These are phyloP conservation scores for Cheilinus undulatus DNA, from an alignment of 2,113 vertebrate species.

Conservation along the genomic window DNA sequence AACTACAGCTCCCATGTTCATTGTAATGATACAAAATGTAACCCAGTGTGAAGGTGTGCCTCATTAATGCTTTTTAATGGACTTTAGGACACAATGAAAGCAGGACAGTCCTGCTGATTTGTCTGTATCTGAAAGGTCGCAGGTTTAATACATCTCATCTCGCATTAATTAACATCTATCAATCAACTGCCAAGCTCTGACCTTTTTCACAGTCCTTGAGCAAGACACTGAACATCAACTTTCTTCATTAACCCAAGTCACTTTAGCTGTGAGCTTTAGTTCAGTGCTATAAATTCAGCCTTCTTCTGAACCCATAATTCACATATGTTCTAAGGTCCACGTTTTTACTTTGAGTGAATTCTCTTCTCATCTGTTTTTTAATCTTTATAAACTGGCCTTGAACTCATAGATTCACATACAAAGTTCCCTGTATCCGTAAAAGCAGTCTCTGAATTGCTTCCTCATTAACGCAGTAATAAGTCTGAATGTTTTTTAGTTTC, in stretches of 20 bases:
- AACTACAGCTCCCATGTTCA: neutral
- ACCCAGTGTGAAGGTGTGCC: neutral
- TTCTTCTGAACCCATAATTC: neutral
- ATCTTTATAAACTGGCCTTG: neutral
- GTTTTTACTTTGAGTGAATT: neutral
- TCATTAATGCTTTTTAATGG: constrained; percentile 16
- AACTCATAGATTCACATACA: neutral
- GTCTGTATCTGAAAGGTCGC: constrained; percentile 19
- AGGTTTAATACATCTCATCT: constrained; percentile 13
- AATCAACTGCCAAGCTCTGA: neutral
- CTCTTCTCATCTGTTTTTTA: neutral
- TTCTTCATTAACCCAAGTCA: neutral
- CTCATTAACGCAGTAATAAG: neutral
- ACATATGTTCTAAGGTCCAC: neutral
- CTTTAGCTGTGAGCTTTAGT: neutral
- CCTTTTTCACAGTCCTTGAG: constrained; percentile 16
- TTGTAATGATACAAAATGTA: neutral
- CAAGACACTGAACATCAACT: constrained; percentile 2
- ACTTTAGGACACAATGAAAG: neutral
- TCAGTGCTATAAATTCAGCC: neutral
- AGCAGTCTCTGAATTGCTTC: neutral
- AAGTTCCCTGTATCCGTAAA: neutral
- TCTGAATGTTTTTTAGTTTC: neutral
- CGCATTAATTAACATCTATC: constrained; percentile 7
- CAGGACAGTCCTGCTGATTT: neutral